Evolutionary conservation across 2,888 invertebrate genomes (phyloP).

Genomic region (Anaspis maculata): DNA sequence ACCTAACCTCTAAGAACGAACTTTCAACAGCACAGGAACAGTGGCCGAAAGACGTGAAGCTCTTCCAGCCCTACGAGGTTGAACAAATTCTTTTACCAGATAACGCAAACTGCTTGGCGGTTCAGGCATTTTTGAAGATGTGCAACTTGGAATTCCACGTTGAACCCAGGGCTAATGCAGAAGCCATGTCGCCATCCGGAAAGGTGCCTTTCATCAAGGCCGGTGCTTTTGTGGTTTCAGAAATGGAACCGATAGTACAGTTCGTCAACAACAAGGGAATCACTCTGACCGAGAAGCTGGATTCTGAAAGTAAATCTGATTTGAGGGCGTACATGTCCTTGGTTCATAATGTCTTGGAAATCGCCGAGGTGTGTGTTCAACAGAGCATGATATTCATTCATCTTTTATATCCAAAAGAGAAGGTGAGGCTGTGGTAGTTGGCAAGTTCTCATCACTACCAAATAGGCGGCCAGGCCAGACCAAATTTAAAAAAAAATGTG

Average conservation of each 20-base stretch:
- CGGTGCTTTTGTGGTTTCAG: constrained; percentile 81
- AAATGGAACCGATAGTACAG: constrained; percentile 84
- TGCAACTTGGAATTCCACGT: constrained; percentile 75
- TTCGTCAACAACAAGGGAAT: constrained; percentile 81
- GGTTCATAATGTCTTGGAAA: constrained; percentile 79
- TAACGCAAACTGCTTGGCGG: constrained; percentile 87
- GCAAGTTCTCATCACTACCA: too few species aligned
- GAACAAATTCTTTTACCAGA: constrained; percentile 92
- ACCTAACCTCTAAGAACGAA: too few species aligned
- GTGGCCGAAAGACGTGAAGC: constrained; percentile 80
- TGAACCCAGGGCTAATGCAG: constrained; percentile 82
- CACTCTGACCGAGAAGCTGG: constrained; percentile 62
- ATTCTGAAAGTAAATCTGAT: constrained; percentile 74
- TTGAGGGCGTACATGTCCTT: constrained; percentile 90
- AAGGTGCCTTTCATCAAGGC: constrained; percentile 88
- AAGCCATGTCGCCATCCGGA: constrained; percentile 93
- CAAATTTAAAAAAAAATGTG: too few species aligned
- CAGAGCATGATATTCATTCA: constrained; percentile 1
- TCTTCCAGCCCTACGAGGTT: constrained; percentile 85
- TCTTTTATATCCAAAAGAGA: too few species aligned
- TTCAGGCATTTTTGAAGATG: constrained; percentile 91
- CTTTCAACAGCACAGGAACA: constrained; percentile 67
- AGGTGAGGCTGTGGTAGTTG: too few species aligned
- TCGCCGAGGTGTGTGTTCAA: constrained; percentile 65
- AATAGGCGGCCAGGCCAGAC: too few species aligned